phyloP scores from a whole-genome alignment of 2,888 invertebrate genomes.

The Carterocephalus palaemon region DNA sequence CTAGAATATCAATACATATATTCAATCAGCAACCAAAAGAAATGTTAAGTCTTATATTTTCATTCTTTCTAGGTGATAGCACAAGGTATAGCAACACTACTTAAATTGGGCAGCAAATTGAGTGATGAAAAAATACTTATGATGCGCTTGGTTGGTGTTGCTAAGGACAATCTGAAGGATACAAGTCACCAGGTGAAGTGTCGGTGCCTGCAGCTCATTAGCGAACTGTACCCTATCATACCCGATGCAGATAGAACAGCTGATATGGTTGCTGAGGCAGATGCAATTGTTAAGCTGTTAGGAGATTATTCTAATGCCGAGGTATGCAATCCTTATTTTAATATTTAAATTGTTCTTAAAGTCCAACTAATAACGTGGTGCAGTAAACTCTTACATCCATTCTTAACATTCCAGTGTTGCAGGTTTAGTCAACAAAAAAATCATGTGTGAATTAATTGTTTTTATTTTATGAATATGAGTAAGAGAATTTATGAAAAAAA shows the following conservation, averaged over 20 bases:
- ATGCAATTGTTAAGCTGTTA: conserved; percentile 84
- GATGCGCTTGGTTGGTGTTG: conserved; percentile 81
- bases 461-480: too few species aligned
- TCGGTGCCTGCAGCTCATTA: conserved; percentile 88
- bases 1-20: not conserved
- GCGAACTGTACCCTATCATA: conserved; percentile 82
- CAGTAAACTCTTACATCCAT: too few species aligned
- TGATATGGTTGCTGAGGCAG: conserved; percentile 77
- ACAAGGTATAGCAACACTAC: conserved; percentile 85
- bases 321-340: conserved; percentile 44
- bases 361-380: too few species aligned
- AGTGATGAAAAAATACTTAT: conserved; percentile 79
- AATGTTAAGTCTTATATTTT: not conserved
- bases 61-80: conserved; percentile 77
- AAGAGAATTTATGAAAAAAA: too few species aligned
- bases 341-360: too few species aligned
- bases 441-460: too few species aligned
- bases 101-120: conserved; percentile 83
- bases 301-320: conserved; percentile 90
- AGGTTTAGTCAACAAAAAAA: too few species aligned
- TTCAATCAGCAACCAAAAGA: not conserved
- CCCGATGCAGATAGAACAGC: conserved; percentile 64
- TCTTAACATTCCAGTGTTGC: too few species aligned
- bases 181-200: conserved; percentile 89
- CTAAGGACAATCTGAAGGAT: conserved; percentile 84